Percentiles rank a stretch among this genome's conserved stretches.
phyloP scores from a whole-genome alignment of 2,113 vertebrate species.

The Poicephalus gulielmi region DNA sequence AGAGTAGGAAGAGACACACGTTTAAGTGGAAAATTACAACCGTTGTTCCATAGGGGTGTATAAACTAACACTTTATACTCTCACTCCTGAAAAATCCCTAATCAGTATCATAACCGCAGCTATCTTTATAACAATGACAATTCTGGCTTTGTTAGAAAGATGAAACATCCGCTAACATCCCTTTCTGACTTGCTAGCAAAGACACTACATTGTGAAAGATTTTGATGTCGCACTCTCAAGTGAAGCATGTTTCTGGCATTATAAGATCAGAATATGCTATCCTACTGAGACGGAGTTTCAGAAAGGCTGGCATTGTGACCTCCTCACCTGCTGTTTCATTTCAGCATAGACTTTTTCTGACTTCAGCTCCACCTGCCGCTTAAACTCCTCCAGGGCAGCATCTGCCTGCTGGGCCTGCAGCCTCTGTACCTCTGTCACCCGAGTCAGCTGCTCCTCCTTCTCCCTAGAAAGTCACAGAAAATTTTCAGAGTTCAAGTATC shows the following conservation, averaged over 20 bases:
- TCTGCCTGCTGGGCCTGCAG: slow-evolving; percentile 90
- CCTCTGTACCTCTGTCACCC: slow-evolving; percentile 84
- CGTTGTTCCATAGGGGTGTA: not conserved
- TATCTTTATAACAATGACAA: slow-evolving; percentile 36
- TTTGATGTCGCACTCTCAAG: slow-evolving; percentile 64
- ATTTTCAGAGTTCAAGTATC: slow-evolving; percentile 63
- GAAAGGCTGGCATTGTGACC: slow-evolving; percentile 57
- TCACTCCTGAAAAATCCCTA: slow-evolving; percentile 48
- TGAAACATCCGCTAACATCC: slow-evolving; percentile 24
- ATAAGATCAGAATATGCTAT: slow-evolving; percentile 66
- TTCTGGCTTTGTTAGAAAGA: slow-evolving; percentile 54
- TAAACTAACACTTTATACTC: slow-evolving; percentile 58
- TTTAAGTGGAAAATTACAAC: slow-evolving; percentile 13
- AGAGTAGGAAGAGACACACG: slow-evolving; percentile 13
- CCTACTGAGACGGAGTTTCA: slow-evolving; percentile 61
- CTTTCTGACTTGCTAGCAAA: slow-evolving; percentile 61
- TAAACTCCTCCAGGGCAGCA: slow-evolving; percentile 90
- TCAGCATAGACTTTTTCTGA: slow-evolving; percentile 90
- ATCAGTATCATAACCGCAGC: not conserved
- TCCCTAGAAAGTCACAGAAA: slow-evolving; percentile 83
- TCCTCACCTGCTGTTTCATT: slow-evolving; percentile 92
- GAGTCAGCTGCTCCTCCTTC: slow-evolving; percentile 85
- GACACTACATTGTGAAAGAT: slow-evolving; percentile 34
- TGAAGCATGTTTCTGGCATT: slow-evolving; percentile 61
- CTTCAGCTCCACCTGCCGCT: slow-evolving; percentile 92